Percentiles rank a stretch among this genome's conserved stretches.
These are phyloP conservation scores for Lasioglossum villosulum DNA, from an alignment of 2,888 invertebrate genomes.

Conservation along the genomic window DNA sequence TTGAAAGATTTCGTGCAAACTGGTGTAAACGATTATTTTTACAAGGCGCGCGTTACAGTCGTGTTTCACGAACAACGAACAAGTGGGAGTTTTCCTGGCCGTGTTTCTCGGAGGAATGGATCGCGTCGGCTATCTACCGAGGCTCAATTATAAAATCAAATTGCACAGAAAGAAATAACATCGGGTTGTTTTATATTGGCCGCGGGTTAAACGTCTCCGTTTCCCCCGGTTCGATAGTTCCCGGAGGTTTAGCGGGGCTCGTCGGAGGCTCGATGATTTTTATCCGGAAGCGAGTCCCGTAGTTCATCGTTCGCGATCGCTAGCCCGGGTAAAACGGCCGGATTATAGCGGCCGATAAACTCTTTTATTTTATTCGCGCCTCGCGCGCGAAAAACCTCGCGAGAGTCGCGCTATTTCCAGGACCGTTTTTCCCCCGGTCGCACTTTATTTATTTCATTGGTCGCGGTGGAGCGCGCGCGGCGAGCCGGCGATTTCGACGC, in stretches of 20 bases:
- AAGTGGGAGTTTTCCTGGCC: no score
- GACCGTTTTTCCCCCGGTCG: slow-evolving; percentile 39
- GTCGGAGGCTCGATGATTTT: slow-evolving; percentile 15
- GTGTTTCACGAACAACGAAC: no score
- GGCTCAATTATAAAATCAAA: neutral
- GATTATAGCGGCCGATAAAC: slow-evolving; percentile 80
- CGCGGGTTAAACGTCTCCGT: neutral
- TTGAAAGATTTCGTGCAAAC: neutral
- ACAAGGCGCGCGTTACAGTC: no score
- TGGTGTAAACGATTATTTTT: no score
- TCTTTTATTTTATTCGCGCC: slow-evolving; percentile 78
- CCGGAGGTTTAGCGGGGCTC: neutral
- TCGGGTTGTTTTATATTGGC: neutral
- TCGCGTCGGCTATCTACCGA: neutral
- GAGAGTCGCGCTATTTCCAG: slow-evolving; percentile 47
- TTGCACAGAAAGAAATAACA: neutral
- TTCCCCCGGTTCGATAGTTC: slow-evolving; percentile 21
- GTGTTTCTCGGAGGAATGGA: neutral
- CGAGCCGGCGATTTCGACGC: slow-evolving; percentile 48
- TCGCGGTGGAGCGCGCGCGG: slow-evolving; percentile 21
- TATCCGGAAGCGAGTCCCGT: slow-evolving; percentile 49
- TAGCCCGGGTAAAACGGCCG: slow-evolving; percentile 76
- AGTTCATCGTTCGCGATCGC: slow-evolving; percentile 77
- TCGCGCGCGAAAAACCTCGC: slow-evolving; percentile 51
- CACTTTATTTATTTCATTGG: slow-evolving; percentile 67